Evolutionary conservation across 2,888 invertebrate genomes (phyloP), one percentile per base, ranked within the genome.

Genomic region (Drosophila formosana): DNA sequence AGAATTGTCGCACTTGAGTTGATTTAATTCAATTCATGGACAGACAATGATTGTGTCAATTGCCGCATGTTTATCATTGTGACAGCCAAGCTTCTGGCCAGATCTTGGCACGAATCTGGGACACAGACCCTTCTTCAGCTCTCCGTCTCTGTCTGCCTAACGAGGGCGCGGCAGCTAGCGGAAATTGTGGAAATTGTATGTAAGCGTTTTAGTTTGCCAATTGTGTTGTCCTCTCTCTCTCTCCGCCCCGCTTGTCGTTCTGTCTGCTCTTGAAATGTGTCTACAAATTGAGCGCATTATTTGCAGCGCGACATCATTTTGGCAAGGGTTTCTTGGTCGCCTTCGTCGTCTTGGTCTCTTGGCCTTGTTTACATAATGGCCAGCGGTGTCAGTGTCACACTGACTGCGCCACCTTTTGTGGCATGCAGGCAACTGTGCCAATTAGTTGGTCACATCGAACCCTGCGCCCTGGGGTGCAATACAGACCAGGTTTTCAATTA

Each of bases 401-500:
- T 30, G 65, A 41, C 58, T 53, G 57, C 39, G 43, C 71, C 32
- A 32, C 37, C 28, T 39, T 55, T 51, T 52, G 39, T 18, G 39
- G 39, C 34, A 34, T 43, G 55, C 28, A 34, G 63, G 56, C 75
- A 67, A 81, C 78, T 81, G 78, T 71, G 81, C 78, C 79, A 79
- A 80, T 78, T 78, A 78, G 78, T 66, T 69, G 58, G 56, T n/a
- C 64, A 65, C 50, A 71, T 60, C 63, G 57, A 63, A 74, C 49
- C 41, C 28, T 18, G 26, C 57, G 18, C 91, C 90, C 90, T 61
- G 66, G 90, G 84, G 91, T 89, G 84, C 91, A 88, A 90, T 91
- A 86, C 67, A 78, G 75, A 68, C 78, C 89, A 83, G 90, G 91
- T 91, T 91, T 91, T 91, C 91, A 91, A 91, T 91, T 91, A 91